Base-by-base conservation (phyloP, 1,140 invertebrate genomes). In the Acromyrmex echinatior region DNA sequence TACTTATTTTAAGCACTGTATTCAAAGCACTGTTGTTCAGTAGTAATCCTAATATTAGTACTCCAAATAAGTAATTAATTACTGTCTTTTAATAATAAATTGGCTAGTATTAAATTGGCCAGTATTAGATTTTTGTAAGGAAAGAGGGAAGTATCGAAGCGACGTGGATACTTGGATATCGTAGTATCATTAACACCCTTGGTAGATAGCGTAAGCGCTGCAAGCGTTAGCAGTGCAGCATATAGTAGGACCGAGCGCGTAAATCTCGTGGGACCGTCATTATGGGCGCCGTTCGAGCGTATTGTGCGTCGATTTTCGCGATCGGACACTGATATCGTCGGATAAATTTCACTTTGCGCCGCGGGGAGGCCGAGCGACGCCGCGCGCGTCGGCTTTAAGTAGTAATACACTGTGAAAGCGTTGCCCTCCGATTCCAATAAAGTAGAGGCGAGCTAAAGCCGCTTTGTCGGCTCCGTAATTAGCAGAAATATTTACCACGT, bases 341-440 rank as follows among this genome's bases (percentile, higher is more conserved):
- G 80, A 84, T 84, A 84, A 84, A 84, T 84, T 84, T 84, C 80
- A 84, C 80, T 84, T 84, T 84, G 70, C 80, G 80, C 80, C 70
- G 70, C 70, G 39, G 80, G 80, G 80, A 84, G 68, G 80, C 80
- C 35, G 68, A 31, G 21, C 76, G 68, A 71, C 51, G 49, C 63
- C 39, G 65, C 78, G 49, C 65, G 49, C 49, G 49, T 16, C 31
- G 58, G 39, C 56, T 39, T 35, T 25, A 82, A 76, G 80, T 76
- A 84, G 80, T 84, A 84, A 84, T 51, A 74, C 73, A 84, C 70
- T 73, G 80, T 84, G 70, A 84, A 84, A 84, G 80, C 80, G 80
- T 84, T 84, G 56, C 80, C 80, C 80, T 21, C 80, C 80, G 80
- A 84, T 84, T 84, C 80, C 80, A 84, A 84, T 84, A 84, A 84